These are phyloP conservation scores for Phrynosoma platyrhinos DNA, from an alignment of 2,113 vertebrate species.

Conservation along the genomic window DNA sequence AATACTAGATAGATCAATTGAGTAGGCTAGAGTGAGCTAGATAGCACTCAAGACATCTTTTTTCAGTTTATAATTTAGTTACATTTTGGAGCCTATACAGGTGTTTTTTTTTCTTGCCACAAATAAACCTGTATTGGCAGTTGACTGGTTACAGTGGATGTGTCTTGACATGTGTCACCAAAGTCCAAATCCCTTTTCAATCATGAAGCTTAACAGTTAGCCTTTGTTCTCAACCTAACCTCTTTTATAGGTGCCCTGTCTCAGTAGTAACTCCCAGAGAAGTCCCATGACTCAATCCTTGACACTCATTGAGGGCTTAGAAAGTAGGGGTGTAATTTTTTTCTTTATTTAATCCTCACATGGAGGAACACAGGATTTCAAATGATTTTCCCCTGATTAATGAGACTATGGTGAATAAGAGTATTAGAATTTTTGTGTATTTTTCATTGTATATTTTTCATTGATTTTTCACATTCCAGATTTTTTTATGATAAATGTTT, in stretches of 20 bases:
- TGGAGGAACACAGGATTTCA: no score
- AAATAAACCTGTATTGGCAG: neutral
- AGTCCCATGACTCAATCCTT: neutral
- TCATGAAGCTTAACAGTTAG: neutral
- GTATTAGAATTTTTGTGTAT: no score
- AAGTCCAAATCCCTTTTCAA: neutral
- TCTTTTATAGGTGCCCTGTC: neutral
- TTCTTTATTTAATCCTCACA: no score
- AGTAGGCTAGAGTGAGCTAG: no score
- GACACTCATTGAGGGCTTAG: no score
- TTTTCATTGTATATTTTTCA: no score
- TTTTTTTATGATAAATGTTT: no score
- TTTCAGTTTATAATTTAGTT: neutral
- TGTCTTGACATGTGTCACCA: neutral
- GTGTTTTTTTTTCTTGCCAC: neutral
- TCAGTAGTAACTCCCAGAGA: neutral
- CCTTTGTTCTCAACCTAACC: neutral
- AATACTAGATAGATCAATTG: no score
- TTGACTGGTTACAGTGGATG: neutral
- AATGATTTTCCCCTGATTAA: no score
- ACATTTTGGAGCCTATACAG: neutral
- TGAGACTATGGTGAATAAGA: no score
- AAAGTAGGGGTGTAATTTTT: no score
- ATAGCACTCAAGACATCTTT: neutral
- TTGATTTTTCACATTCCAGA: no score